Evolutionary conservation across 2,888 invertebrate genomes (phyloP), one percentile per base, ranked within the genome.

Genomic region (Sipha maydis): DNA sequence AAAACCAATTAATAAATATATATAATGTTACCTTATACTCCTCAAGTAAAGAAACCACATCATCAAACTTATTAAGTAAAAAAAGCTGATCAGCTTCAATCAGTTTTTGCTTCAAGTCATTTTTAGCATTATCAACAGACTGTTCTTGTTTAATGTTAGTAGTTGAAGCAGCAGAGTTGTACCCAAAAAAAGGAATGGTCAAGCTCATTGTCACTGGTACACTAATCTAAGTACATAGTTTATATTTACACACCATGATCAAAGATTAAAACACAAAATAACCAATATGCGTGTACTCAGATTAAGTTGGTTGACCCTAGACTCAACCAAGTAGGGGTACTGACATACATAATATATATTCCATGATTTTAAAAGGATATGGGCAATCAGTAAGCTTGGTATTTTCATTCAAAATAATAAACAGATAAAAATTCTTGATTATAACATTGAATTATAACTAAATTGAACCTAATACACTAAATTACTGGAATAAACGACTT

Each of bases 31-130:
- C 89, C 69, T 89, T 82, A 61, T 67, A 75, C 9, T 82, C 82
- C 31, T 77, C 86, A 9, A 89, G 76, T 34, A 89, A 8, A 48
- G 17, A 17, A 21, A 85, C 76, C 25, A 85, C 85, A 5, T 89
- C 89, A 9, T 89, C 89, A 82, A 76, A 89, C 38, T 89, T 85
- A 2, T 89, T 80, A 2, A n/a, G 82, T 17, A 86, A 67, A 31
- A 89, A 89, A 1, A 89, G 54, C 8, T 88, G 73, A 75, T 89
- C 89, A 0, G 89, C 73, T 88, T 89, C 56, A 11, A 56, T 41
- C 8, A 89, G n/a, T 75, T 88, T 88, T 75, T 88, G 61, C 9
- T 75, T 25, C 11, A 88, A 38, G 1, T 56, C 14, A 21, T n/a
- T 1, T 75, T 75, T 48, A 2, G 34, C 19, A 0, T 73, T n/a